Conservation (phyloP, 2,888 invertebrate species). For the Agonopterix alstromeriana region DNA sequence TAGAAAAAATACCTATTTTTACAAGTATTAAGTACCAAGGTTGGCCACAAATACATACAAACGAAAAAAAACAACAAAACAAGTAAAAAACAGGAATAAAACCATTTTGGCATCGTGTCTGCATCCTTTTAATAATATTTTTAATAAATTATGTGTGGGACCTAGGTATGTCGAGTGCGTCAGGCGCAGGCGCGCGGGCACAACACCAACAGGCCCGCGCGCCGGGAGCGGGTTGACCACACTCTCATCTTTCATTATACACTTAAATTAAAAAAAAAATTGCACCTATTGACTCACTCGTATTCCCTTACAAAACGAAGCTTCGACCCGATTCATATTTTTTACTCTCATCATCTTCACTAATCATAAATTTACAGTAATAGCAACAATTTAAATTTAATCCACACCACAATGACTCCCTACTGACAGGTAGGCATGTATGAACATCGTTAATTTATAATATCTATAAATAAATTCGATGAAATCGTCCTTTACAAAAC, state of each 20-base stretch:
- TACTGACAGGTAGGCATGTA: conserved; percentile 56
- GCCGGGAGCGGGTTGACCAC: not conserved
- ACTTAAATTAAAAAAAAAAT: conserved; percentile 58
- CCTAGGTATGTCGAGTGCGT: conserved; percentile 22
- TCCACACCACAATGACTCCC: conserved; percentile 68
- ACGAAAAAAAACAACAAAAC: conserved; percentile 73
- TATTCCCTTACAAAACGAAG: conserved; percentile 62
- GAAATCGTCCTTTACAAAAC: conserved; percentile 69
- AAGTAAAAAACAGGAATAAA: conserved; percentile 74
- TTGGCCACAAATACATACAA: conserved; percentile 75
- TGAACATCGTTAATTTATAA: conserved; percentile 67
- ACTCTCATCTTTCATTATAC: conserved; percentile 15
- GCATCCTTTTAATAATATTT: conserved; percentile 61
- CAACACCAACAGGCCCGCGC: conserved; percentile 5
- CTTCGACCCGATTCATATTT: conserved; percentile 68
- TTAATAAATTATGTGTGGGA: conserved; percentile 59
- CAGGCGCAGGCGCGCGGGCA: conserved; percentile 13
- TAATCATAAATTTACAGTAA: conserved; percentile 69
- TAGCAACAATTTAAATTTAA: conserved; percentile 70
- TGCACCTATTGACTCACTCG: conserved; percentile 74
- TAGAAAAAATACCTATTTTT: conserved; percentile 75
- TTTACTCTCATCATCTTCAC: conserved; percentile 60
- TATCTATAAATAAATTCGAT: conserved; percentile 76
- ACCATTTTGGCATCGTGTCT: conserved; percentile 76
- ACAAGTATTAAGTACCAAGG: conserved; percentile 72